Base-by-base conservation (phyloP, 2,113 vertebrate species). In the Brachypodius melanocephalos region DNA sequence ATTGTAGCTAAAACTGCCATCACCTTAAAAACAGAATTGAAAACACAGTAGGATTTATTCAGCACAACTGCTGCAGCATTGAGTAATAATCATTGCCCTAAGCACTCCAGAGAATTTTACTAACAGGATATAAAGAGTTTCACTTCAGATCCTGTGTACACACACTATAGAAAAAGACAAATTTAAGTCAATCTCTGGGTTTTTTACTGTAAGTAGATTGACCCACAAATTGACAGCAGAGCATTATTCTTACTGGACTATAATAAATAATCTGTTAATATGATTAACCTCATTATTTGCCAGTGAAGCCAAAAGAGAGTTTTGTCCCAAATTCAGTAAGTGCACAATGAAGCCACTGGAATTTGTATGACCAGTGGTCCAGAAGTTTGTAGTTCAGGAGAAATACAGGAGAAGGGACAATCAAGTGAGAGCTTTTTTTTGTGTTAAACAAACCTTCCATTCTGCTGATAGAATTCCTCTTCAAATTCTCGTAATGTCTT, bases 391-490 rank as follows among this genome's bases (percentile, higher is more conserved):
- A 59, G 31, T 7, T 76, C 7, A 48, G 32, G 15, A 76, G 36
- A 46, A 82, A 88, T 6, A 28, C 6, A 68, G 32, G 6, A 84
- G 14, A 32, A 74, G 61, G 16, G 2, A 32, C 0, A 58, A 20
- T 3, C n/a, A 38, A 45, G 32, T n/a, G 29, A 80, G 31, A 87
- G 58, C 3, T 6, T 31, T 74, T 76, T 67, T 45, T 52, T 57
- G 55, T 51, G 65, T 66, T 89, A 69, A 46, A 97, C 98, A 65
- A 96, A 99, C 99, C 99, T 99, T 98, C 99, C 99, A 77, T 99
- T 99, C 97, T 98, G 98, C 95, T 99, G 98, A 98, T 99, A 99
- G 97, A 99, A 99, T 42, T 98, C 98, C 71, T 99, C 99, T 97
- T 99, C 99, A 97, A 99, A 99, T 93, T 99, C 99, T 88, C 98